Evolutionary conservation across 2,797 vertebrate genomes (phyloP).

Genomic region (Sebastiscus albofasciatus): DNA sequence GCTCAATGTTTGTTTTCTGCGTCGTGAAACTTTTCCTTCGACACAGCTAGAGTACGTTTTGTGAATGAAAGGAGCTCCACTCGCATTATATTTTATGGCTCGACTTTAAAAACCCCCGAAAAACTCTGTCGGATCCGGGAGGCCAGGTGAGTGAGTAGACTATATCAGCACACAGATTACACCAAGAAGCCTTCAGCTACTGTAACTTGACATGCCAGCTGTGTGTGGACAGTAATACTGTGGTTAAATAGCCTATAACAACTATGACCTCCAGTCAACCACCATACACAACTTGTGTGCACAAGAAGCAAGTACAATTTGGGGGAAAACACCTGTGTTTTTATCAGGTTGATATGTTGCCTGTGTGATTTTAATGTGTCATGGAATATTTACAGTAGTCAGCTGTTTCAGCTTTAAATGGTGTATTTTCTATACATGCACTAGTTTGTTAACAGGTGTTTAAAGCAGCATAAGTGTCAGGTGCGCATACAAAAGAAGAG

Average conservation of each 20-base stretch:
- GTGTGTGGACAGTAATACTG: neutral
- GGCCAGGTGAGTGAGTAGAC: slow-evolving; percentile 44
- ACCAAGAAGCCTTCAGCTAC: neutral
- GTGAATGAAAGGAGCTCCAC: neutral
- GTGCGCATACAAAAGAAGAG: neutral
- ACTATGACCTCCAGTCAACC: neutral
- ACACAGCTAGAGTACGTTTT: neutral
- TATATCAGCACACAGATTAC: neutral
- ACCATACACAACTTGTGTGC: too few relatives aligned
- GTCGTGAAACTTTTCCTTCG: neutral
- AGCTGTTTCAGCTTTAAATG: neutral
- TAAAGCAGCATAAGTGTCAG: neutral
- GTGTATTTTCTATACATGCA: neutral
- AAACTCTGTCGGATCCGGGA: neutral
- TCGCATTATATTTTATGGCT: slow-evolving; percentile 3
- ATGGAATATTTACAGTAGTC: too few relatives aligned
- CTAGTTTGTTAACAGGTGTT: neutral
- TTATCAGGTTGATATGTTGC: neutral
- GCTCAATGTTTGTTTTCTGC: neutral
- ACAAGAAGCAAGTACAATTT: neutral
- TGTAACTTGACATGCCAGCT: too few relatives aligned
- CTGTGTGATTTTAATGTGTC: neutral
- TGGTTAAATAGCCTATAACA: neutral
- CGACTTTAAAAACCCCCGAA: neutral
- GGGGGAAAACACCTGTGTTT: neutral